These are phyloP conservation scores for Zeugodacus cucurbitae DNA, from an alignment of 1,140 invertebrate genomes.

Conservation along the genomic window DNA sequence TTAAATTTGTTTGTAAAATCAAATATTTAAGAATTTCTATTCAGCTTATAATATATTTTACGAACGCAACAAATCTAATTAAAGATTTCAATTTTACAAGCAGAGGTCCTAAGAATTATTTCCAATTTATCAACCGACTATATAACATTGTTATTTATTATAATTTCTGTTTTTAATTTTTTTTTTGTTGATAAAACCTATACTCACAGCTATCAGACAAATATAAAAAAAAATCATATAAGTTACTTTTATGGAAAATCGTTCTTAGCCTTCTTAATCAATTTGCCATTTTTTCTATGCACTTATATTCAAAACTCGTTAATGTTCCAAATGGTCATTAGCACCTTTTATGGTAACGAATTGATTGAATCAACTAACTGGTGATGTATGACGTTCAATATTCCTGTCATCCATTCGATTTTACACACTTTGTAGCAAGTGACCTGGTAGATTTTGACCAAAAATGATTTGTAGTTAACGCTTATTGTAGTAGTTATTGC, in stretches of 20 bases:
- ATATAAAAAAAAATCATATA: neutral
- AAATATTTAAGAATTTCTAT: no score
- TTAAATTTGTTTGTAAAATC: neutral
- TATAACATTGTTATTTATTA: no score
- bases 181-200: no score
- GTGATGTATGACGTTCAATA: neutral
- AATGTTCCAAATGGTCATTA: neutral
- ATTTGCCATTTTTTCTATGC: neutral
- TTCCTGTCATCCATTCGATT: neutral
- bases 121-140: no score
- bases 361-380: constrained; percentile 10
- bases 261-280: neutral
- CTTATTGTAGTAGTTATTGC: neutral
- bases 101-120: no score
- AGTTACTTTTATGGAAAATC: neutral
- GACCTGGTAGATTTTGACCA: neutral
- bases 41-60: no score
- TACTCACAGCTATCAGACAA: neutral
- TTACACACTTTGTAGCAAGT: neutral
- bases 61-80: no score
- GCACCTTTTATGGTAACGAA: constrained; percentile 25
- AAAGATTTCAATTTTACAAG: no score
- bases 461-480: neutral
- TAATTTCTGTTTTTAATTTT: no score
- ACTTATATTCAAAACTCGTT: neutral